A percentile compares a stretch with the other conserved stretches of the same genome.
phyloP scores from a whole-genome alignment of 2,113 vertebrate species.

The Phyllopteryx taeniolatus region DNA sequence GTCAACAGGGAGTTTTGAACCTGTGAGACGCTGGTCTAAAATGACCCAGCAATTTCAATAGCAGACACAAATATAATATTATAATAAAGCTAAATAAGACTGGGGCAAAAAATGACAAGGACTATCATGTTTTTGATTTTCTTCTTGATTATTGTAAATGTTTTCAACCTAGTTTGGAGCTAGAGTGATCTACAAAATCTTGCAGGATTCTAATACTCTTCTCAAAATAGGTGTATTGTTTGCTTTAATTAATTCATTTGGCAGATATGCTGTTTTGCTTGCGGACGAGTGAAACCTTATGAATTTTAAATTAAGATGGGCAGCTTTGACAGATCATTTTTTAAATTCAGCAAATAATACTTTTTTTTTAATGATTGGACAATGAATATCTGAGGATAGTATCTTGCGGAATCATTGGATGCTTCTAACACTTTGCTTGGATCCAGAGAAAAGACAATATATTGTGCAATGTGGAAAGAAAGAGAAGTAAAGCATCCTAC shows the following conservation, averaged over 20 bases:
- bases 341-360: constrained; percentile 2
- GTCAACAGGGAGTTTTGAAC: not conserved
- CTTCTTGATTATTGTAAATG: constrained; percentile 6
- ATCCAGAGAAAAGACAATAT: constrained; percentile 58
- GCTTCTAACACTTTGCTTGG: constrained; percentile 32
- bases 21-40: not conserved
- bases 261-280: not conserved
- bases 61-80: constrained; percentile 13
- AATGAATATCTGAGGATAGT: constrained; percentile 31
- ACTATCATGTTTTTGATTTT: not conserved
- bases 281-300: not conserved
- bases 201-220: not conserved
- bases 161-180: constrained; percentile 22
- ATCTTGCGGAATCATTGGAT: constrained; percentile 22
- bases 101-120: constrained; percentile 7
- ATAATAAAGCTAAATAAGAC: constrained; percentile 11
- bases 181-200: not conserved
- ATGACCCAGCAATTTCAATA: not conserved
- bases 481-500: constrained; percentile 67
- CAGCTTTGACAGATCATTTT: constrained; percentile 9
- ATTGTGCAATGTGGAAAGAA: constrained; percentile 46
- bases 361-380: constrained; percentile 25
- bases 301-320: constrained; percentile 8
- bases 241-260: constrained; percentile 6
- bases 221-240: not conserved